phyloP scores from a whole-genome alignment of 2,888 invertebrate genomes.

The Heliconius cydno region DNA sequence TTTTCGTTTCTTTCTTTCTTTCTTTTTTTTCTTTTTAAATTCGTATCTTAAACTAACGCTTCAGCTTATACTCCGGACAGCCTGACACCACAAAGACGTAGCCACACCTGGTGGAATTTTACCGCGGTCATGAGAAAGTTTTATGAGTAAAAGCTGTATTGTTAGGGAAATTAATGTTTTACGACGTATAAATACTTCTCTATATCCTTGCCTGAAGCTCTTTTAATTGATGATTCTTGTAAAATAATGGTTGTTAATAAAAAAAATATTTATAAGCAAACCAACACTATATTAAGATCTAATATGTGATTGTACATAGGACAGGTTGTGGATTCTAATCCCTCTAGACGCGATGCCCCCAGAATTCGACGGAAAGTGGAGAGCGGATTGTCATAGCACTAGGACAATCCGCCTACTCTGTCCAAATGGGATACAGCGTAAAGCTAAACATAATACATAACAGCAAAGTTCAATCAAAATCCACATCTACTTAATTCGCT shows the following conservation, averaged over 20 bases:
- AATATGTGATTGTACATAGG: too few species aligned
- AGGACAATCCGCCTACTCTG: too few species aligned
- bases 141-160: constrained; percentile 53
- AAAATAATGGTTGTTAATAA: not conserved
- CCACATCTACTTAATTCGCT: not conserved
- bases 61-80: constrained; percentile 45
- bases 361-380: too few species aligned
- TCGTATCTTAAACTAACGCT: constrained; percentile 18
- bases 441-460: too few species aligned
- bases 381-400: too few species aligned
- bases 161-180: constrained; percentile 49
- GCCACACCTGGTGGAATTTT: constrained; percentile 60
- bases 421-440: too few species aligned
- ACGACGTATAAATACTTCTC: constrained; percentile 35
- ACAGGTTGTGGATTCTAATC: too few species aligned
- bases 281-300: too few species aligned
- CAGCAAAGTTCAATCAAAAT: not conserved
- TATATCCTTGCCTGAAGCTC: constrained; percentile 11
- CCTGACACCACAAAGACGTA: constrained; percentile 52
- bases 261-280: too few species aligned
- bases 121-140: constrained; percentile 55
- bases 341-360: too few species aligned
- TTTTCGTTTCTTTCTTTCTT: too few species aligned
- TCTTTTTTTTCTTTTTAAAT: too few species aligned
- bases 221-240: constrained; percentile 13